A percentile compares a stretch with the other conserved stretches of the same genome.
These are phyloP conservation scores for Leuciscus idus DNA, from an alignment of 2,113 vertebrate genomes.

Conservation along the genomic window DNA sequence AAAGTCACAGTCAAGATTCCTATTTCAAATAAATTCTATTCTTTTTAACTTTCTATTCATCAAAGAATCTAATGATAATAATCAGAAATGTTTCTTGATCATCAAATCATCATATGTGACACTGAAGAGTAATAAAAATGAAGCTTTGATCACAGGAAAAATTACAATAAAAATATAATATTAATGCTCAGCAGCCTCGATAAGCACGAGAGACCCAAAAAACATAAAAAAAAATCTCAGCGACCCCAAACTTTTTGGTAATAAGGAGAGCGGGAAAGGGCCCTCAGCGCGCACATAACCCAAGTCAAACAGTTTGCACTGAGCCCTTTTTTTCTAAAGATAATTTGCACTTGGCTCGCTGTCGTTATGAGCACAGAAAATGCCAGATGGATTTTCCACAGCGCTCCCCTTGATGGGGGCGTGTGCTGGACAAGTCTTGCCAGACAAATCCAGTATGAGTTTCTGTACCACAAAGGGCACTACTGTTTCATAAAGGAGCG, in stretches of 20 bases:
- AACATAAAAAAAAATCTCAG: too few species aligned
- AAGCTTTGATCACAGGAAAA: too few species aligned
- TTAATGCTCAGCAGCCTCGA: too few species aligned
- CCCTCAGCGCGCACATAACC: slow-evolving; percentile 33
- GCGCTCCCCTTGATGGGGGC: slow-evolving; percentile 59
- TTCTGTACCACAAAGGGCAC: slow-evolving; percentile 61
- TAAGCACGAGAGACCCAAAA: too few species aligned
- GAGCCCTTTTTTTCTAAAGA: slow-evolving; percentile 30
- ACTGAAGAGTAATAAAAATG: too few species aligned
- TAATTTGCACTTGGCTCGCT: slow-evolving; percentile 61
- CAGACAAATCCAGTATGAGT: slow-evolving; percentile 57
- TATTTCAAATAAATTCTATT: too few species aligned
- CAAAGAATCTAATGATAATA: too few species aligned
- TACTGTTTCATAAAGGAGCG: slow-evolving; percentile 60
- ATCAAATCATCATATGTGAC: too few species aligned
- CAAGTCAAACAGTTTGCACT: slow-evolving; percentile 53
- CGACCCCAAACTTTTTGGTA: not conserved
- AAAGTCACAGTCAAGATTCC: too few species aligned
- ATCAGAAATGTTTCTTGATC: too few species aligned
- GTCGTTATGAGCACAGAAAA: slow-evolving; percentile 56
- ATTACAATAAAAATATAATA: too few species aligned
- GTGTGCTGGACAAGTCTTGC: slow-evolving; percentile 56
- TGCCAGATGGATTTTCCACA: slow-evolving; percentile 64
- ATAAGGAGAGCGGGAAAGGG: slow-evolving; percentile 25
- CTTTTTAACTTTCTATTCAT: too few species aligned